Evolutionary conservation across 2,888 invertebrate genomes (phyloP), one percentile per base, ranked within the genome.

Genomic region (Pseudococcus viburni): DNA sequence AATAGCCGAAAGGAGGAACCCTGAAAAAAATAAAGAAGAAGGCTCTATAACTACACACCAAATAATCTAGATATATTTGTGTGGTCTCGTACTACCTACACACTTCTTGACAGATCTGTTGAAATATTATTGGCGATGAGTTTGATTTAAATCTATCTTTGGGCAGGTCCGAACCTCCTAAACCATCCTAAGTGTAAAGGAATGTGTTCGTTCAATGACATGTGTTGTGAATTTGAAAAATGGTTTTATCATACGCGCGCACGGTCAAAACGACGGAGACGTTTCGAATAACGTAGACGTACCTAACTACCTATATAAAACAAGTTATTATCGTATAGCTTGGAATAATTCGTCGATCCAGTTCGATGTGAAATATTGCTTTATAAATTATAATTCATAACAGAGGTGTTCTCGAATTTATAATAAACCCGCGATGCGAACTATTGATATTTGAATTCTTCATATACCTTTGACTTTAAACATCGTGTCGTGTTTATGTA

Each of bases 31-130:
- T 7, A 19, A 64, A 22, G 22, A 64, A 22, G 64, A 5, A 51
- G 64, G 64, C 64, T 64, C 19, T 64, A 4, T 64, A 22, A 9
- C 22, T 33, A 33, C 12, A 22, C 39, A 77, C 33, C 39, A 39
- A 77, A 77, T 77, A 77, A 77, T 77, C 77, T 77, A 77, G 77
- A 77, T 77, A 77, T 77, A 77, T 77, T 17, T 77, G 77, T 77
- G 77, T 77, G 77, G 77, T 77, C 77, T 17, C 51, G 1, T 77
- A 39, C 77, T 77, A 77, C 77, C 77, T 77, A 77, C 77, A 77
- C 77, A 77, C 77, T 77, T 77, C 77, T 77, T 77, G 77, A 77
- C 77, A 77, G 77, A 77, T 77, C 77, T 77, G 77, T 77, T 77
- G 77, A 77, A 77, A 77, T 77, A 77, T 77, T 77, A 77, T 77